A percentile compares a stretch with the other conserved stretches of the same genome.
Conservation (phyloP, 2,888 invertebrate genomes). For the Metallyticus violacea region DNA sequence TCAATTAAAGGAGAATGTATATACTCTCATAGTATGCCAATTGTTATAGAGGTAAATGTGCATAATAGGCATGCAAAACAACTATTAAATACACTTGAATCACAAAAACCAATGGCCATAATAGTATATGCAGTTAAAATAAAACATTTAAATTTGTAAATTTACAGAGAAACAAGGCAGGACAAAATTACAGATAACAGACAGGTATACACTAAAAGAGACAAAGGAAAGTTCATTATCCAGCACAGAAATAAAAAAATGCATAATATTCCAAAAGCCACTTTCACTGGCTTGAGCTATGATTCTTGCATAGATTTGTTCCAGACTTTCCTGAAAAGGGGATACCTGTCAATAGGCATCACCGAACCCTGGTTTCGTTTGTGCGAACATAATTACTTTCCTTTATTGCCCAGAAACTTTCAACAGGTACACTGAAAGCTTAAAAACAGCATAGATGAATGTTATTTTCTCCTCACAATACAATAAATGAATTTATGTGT, state of each 20-base stretch:
- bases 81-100: too few relatives aligned
- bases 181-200: not conserved
- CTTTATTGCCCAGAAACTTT: too few relatives aligned
- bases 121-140: not conserved
- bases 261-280: too few relatives aligned
- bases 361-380: not conserved
- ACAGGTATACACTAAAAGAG: too few relatives aligned
- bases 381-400: not conserved
- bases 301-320: not conserved
- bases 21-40: too few relatives aligned
- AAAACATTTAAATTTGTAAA: not conserved
- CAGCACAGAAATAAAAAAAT: too few relatives aligned
- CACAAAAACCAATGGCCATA: not conserved
- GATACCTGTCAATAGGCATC: not conserved
- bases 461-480: not conserved
- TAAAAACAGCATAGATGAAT: not conserved
- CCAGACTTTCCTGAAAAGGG: not conserved
- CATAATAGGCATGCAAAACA: too few relatives aligned
- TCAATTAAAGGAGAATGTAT: too few relatives aligned
- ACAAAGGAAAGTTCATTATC: not conserved
- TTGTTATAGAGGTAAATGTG: too few relatives aligned
- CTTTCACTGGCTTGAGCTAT: too few relatives aligned
- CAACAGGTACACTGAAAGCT: not conserved
- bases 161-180: not conserved
- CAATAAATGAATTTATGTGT: not conserved